These are phyloP conservation scores for Menura novaehollandiae DNA, from an alignment of 2,113 vertebrate genomes.

Conservation along the genomic window DNA sequence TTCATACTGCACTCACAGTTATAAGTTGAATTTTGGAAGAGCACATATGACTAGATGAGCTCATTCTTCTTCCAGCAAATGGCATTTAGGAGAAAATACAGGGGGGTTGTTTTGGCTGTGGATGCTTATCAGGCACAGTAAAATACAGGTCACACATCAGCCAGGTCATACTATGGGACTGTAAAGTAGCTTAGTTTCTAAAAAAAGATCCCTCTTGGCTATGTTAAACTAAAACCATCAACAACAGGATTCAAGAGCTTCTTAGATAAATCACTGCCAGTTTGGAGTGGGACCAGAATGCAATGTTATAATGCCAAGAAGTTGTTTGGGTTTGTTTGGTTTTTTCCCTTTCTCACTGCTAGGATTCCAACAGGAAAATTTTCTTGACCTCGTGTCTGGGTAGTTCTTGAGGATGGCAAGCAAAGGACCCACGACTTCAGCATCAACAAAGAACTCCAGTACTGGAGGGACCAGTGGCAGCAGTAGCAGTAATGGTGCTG, in stretches of 20 bases:
- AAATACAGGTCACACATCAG: neutral
- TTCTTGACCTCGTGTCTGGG: neutral
- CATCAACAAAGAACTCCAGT: slow-evolving; percentile 77
- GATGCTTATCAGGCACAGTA: neutral
- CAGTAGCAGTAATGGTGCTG: slow-evolving; percentile 70
- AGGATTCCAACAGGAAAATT: slow-evolving; percentile 37
- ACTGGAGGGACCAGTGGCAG: slow-evolving; percentile 80
- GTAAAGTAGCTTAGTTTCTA: slow-evolving; percentile 44
- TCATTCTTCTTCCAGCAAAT: neutral
- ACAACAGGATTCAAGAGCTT: neutral
- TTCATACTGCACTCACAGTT: neutral
- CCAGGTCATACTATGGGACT: neutral
- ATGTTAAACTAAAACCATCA: neutral
- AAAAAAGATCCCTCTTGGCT: slow-evolving; percentile 7
- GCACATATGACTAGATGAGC: neutral
- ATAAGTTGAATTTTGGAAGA: neutral
- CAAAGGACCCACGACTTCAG: slow-evolving; percentile 75
- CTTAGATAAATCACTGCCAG: neutral
- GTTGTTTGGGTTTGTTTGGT: neutral
- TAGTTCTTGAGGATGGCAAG: slow-evolving; percentile 80
- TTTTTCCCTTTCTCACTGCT: neutral
- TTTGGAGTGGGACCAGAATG: neutral
- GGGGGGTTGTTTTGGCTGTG: neutral
- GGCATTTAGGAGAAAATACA: neutral
- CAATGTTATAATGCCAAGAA: neutral